Base-by-base conservation (phyloP, 2,113 vertebrate species). In the Chaetodon trifascialis region DNA sequence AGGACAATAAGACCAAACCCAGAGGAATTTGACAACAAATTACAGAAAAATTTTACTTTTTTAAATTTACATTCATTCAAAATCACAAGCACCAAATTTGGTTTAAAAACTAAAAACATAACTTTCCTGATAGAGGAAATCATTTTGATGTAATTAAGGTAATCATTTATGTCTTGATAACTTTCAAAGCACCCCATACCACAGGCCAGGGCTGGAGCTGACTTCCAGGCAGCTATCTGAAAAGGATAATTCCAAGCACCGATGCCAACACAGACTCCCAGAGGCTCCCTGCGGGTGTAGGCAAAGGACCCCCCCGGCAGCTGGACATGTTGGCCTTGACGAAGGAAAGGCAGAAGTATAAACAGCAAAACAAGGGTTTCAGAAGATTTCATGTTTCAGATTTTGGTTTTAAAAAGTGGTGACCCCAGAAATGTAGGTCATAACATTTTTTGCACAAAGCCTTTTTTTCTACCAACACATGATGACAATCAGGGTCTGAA, bases 211-310 rank as follows among this genome's bases (percentile, higher is more conserved):
- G 98, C 98, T 0, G 98, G 98, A 30, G 97, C 98, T 0, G 96
- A 96, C 90, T 99, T 99, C 98, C 97, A 99, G 60, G 96, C 96
- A 68, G 96, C 98, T 0, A 97, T 98, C 93, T 99, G 98, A 79
- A 99, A 99, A 52, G 98, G 98, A 89, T 97, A 99, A 93, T 99
- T 99, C 98, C 98, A 99, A 2, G 98, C 98, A 51, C 98, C 98
- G 4, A 99, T 99, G 17, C 98, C 98, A 30, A 95, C 97, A 70
- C 98, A 99, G 21, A 99, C 97, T 0, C 98, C 98, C 0, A 99
- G 94, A 0, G 98, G 97, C 63, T 99, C 98, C 83, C 97, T 95
- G 44, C 97, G 95, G 12, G 97, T 99, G 55, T 99, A 99, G 0
- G 96, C 98, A 73, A 99, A 99, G 52, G 97, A 97, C 16, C 97